Percentiles rank a stretch among this genome's conserved stretches.
Evolutionary conservation across 1,140 invertebrate species (phyloP).

Genomic region (Schlechtendalia chinensis): DNA sequence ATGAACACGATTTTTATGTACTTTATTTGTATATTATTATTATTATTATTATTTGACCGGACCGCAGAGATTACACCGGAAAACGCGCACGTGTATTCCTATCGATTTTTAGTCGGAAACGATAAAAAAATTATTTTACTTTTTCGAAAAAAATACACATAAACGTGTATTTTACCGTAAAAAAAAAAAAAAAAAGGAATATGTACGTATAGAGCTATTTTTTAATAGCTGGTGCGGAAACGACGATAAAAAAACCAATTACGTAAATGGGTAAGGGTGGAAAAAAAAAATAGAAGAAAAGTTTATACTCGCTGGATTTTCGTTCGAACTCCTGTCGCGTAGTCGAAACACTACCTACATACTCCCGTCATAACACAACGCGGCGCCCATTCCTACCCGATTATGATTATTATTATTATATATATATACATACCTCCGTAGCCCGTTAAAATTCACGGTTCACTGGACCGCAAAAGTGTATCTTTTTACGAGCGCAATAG

Average conservation of each 20-base stretch:
- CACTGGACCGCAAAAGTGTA: conserved; percentile 22
- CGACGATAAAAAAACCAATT: conserved; percentile 33
- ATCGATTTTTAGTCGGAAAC: conserved; percentile 2
- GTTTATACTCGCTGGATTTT: background rate
- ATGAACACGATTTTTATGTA: too few relatives aligned
- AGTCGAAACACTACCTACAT: background rate
- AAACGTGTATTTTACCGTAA: background rate
- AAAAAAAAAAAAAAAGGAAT: too few relatives aligned
- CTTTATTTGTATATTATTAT: too few relatives aligned
- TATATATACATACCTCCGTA: background rate
- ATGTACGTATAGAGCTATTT: background rate
- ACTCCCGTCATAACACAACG: background rate
- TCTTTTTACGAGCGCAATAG: conserved; percentile 31
- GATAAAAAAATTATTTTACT: conserved; percentile 15
- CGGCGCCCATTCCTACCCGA: background rate
- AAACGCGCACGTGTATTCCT: background rate
- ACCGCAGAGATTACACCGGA: background rate
- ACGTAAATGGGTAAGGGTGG: conserved; percentile 9
- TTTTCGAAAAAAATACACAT: background rate
- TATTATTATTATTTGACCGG: background rate
- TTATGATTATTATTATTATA: background rate
- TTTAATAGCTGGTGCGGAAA: conserved; percentile 6
- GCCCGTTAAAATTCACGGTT: background rate
- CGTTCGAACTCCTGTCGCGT: background rate
- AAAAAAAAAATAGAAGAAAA: conserved; percentile 10